Percentiles rank a stretch among this genome's conserved stretches.
Conservation (phyloP, 2,888 invertebrate species). For the Dolichopus griseipennis region DNA sequence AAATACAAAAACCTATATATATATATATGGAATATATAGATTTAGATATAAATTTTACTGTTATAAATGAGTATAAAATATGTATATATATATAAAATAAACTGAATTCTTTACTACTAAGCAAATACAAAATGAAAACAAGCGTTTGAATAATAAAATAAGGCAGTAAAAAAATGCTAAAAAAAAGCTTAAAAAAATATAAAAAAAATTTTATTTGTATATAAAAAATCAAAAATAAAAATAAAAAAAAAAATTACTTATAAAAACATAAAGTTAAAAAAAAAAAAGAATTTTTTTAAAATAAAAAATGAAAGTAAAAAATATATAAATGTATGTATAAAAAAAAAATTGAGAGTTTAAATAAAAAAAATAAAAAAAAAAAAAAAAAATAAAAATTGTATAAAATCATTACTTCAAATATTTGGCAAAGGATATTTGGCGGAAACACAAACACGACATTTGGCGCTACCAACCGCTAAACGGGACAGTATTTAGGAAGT, state of each 20-base stretch:
- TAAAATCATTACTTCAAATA: constrained; percentile 29
- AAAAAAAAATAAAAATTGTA: constrained; percentile 23
- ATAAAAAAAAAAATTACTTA: background rate
- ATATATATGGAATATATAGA: no score
- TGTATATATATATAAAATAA: no score
- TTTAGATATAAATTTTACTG: no score
- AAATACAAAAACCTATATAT: no score
- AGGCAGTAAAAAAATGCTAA: background rate
- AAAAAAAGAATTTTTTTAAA: constrained; percentile 10
- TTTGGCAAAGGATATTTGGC: constrained; percentile 29
- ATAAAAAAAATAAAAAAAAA: constrained; percentile 21
- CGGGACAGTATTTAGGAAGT: constrained; percentile 12
- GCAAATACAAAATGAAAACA: background rate
- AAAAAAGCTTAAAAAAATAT: background rate
- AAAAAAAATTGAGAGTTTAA: constrained; percentile 10
- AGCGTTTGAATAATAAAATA: background rate
- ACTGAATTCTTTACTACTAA: background rate
- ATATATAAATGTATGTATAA: background rate
- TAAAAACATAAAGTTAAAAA: background rate
- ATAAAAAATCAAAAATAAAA: background rate
- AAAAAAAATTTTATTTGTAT: background rate
- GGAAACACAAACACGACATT: constrained; percentile 28
- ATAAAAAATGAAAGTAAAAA: constrained; percentile 22
- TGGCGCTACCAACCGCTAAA: constrained; percentile 11
- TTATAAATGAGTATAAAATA: no score